A percentile compares a stretch with the other conserved stretches of the same genome.
These are phyloP conservation scores for Prinia subflava DNA, from an alignment of 2,113 vertebrate species.

Conservation along the genomic window DNA sequence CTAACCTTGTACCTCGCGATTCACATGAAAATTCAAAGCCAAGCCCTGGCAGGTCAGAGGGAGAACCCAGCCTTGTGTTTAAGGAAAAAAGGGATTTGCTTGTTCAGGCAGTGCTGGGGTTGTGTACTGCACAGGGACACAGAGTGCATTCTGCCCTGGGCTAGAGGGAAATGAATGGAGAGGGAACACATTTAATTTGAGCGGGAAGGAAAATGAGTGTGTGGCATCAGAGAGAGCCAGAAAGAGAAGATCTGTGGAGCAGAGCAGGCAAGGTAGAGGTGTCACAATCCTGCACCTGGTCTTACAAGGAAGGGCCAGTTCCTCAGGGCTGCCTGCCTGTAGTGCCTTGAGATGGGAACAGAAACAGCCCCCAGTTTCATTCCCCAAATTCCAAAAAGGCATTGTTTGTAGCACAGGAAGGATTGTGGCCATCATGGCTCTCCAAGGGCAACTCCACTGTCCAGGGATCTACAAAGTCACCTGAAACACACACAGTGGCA, in stretches of 20 bases:
- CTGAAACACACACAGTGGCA: accelerated
- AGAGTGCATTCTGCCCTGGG: not conserved
- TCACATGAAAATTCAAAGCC: constrained; percentile 57
- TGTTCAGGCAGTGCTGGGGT: not conserved
- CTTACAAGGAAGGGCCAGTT: not conserved
- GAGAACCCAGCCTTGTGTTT: not conserved
- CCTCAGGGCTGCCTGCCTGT: not conserved
- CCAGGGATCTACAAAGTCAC: not conserved
- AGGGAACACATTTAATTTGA: not conserved
- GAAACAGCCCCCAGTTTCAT: not conserved
- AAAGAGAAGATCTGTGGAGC: not conserved
- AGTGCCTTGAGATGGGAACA: not conserved
- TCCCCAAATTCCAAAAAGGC: not conserved
- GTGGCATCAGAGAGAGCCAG: not conserved
- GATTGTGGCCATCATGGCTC: not conserved
- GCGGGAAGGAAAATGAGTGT: not conserved
- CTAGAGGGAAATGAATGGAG: not conserved
- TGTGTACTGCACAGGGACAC: not conserved
- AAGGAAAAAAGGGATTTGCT: not conserved
- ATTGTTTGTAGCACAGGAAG: not conserved
- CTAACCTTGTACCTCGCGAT: constrained; percentile 14
- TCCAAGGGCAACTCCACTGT: not conserved
- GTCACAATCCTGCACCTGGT: not conserved
- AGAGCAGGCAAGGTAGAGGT: not conserved
- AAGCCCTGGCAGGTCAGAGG: constrained; percentile 4